Evolutionary conservation across 2,888 invertebrate genomes (phyloP), one percentile per base, ranked within the genome.

Genomic region (Siphonodentalium dalli): DNA sequence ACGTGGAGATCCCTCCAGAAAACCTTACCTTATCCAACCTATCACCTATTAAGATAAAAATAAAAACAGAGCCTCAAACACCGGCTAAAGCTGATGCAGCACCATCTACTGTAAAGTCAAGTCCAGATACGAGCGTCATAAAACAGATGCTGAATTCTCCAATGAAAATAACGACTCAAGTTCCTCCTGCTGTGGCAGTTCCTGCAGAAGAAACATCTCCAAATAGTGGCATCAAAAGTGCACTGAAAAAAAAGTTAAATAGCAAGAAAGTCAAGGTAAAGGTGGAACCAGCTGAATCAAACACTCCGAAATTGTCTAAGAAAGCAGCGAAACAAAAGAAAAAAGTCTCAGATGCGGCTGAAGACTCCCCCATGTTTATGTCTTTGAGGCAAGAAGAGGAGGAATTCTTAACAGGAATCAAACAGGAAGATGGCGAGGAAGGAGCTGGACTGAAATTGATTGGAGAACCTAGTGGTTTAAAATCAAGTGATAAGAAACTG

Each of bases 241-340:
- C 51, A 8, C 26, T 24, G 29, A 39, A 42, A 18, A 90, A 91
- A 71, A 87, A 88, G 27, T 87, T 85, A 53, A 91, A 91, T 77
- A 91, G 90, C 71, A 88, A 88, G 60, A 81, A 89, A 0, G 85
- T 88, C 38, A 86, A 63, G 29, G 46, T 49, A 6, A 66, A 56
- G 31, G 29, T 55, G 27, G 66, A 61, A 21, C 44, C 51, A 7
- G 47, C 56, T 35, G 57, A 58, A 23, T 24, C 40, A 24, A 3
- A 13, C 9, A 38, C 26, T 27, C 26, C 34, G 1, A 44, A 28
- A 23, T 18, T 34, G 24, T 13, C 33, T 24, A 23, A 15, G 18
- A 13, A 23, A 9, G 5, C 41, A 1, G 21, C 38, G 18, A 41
- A 29, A 11, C 11, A n/a, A 1, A 42, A 31, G 21, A 47, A 47